Evolutionary conservation across 2,888 invertebrate species (phyloP).

Genomic region (Phaedon cochleariae): DNA sequence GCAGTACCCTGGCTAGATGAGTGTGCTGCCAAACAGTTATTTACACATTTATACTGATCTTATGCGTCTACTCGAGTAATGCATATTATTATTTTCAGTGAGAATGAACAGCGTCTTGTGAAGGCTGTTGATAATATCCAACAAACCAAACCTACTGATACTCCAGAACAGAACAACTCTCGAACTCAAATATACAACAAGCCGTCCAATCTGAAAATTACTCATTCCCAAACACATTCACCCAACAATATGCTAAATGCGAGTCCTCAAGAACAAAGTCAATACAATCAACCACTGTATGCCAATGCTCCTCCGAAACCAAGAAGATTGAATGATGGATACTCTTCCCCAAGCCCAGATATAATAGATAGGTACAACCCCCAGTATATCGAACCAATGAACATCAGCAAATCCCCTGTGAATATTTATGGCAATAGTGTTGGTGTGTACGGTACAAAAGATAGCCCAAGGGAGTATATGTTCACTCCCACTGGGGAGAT

Average conservation of each 20-base stretch:
- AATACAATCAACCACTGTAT: slow-evolving; percentile 77
- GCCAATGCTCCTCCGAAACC: slow-evolving; percentile 92
- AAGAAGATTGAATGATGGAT: slow-evolving; percentile 77
- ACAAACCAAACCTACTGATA: slow-evolving; percentile 31
- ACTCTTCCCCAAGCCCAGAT: slow-evolving; percentile 79
- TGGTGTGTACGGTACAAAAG: slow-evolving; percentile 48
- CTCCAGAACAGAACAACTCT: slow-evolving; percentile 18
- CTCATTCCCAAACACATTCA: slow-evolving; percentile 46
- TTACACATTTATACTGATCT: too few relatives aligned
- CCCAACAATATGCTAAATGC: slow-evolving; percentile 54
- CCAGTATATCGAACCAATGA: slow-evolving; percentile 45
- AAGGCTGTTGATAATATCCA: slow-evolving; percentile 37
- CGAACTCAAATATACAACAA: slow-evolving; percentile 20
- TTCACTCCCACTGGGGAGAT: slow-evolving; percentile 40
- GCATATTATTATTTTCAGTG: slow-evolving; percentile 33
- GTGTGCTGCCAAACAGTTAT: too few relatives aligned
- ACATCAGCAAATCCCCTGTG: slow-evolving; percentile 58
- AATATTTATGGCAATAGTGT: slow-evolving; percentile 45
- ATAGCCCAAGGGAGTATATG: slow-evolving; percentile 41
- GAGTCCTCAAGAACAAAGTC: slow-evolving; percentile 51
- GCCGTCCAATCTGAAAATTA: slow-evolving; percentile 15
- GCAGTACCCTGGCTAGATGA: too few relatives aligned
- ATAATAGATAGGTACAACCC: slow-evolving; percentile 61
- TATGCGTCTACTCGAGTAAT: too few relatives aligned
- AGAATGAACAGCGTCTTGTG: slow-evolving; percentile 26